phyloP scores from a whole-genome alignment of 2,888 invertebrate species.

The Conops quadrifasciatus region DNA sequence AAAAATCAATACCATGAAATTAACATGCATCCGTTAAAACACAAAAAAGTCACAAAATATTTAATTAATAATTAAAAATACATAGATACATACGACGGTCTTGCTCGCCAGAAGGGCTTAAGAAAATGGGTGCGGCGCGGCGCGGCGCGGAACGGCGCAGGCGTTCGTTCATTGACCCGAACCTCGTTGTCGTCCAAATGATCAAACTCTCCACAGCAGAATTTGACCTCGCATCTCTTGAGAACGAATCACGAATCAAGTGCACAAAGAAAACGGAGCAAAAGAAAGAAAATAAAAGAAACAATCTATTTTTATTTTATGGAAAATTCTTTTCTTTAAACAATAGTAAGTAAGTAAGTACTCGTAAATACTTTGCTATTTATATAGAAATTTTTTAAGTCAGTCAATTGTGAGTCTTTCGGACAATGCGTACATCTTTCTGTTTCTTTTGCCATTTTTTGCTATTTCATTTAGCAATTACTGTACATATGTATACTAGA shows the following conservation, averaged over 20 bases:
- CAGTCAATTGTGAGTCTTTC: neutral
- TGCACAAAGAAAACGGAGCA: conserved; percentile 1
- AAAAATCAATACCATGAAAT: conserved; percentile 8
- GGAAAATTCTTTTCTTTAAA: conserved; percentile 23
- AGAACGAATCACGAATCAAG: neutral
- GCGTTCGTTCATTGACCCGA: neutral
- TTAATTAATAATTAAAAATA: conserved; percentile 25
- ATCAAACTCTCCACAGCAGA: too few relatives aligned
- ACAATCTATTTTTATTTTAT: conserved; percentile 20
- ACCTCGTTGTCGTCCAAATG: neutral
- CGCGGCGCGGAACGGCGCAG: conserved; percentile 3
- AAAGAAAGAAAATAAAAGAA: too few relatives aligned
- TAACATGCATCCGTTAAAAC: neutral
- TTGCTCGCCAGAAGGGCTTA: too few relatives aligned
- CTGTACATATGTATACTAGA: too few relatives aligned
- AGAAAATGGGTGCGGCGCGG: neutral
- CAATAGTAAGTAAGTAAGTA: too few relatives aligned
- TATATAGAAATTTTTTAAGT: conserved; percentile 7
- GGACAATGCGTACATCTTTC: too few relatives aligned
- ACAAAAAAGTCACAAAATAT: too few relatives aligned
- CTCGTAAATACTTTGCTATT: conserved; percentile 17
- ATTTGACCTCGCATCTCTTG: too few relatives aligned
- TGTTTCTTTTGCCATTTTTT: neutral
- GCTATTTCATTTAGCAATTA: neutral
- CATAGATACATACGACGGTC: too few relatives aligned